phyloP scores from a whole-genome alignment of 2,113 vertebrate species.

The Glaucomys volans region DNA sequence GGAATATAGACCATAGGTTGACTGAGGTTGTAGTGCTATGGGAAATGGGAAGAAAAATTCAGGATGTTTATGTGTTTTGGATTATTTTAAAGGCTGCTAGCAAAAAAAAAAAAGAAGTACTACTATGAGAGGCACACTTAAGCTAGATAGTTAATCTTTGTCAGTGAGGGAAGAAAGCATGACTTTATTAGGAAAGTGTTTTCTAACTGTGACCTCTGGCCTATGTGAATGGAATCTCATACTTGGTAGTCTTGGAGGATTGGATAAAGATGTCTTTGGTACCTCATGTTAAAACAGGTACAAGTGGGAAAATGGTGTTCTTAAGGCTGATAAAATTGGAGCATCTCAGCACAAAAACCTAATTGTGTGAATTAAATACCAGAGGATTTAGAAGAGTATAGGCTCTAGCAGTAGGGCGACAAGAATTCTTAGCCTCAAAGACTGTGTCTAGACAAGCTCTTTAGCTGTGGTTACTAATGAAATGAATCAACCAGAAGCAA shows the following conservation, averaged over 20 bases:
- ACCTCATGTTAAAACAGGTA: constrained; percentile 35
- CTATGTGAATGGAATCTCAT: not conserved
- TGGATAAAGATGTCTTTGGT: constrained; percentile 23
- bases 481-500: constrained; percentile 66
- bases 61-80: constrained; percentile 50
- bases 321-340: constrained; percentile 58
- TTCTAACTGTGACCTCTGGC: not conserved
- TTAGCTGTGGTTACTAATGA: constrained; percentile 67
- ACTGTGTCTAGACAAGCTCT: constrained; percentile 75
- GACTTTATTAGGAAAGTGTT: constrained; percentile 42
- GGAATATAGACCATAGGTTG: not conserved
- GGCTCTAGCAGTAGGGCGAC: constrained; percentile 4
- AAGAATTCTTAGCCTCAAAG: constrained; percentile 63
- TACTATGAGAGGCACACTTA: constrained; percentile 4
- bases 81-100: constrained; percentile 52
- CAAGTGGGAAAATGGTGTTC: not conserved
- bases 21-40: not conserved
- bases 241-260: not conserved
- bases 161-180: not conserved
- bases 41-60: constrained; percentile 44
- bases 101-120: not conserved
- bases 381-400: constrained; percentile 57
- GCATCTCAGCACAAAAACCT: constrained; percentile 42
- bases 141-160: not conserved
- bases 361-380: constrained; percentile 55